Base-by-base conservation (phyloP, 2,797 vertebrate species). In the Pristis pectinata region DNA sequence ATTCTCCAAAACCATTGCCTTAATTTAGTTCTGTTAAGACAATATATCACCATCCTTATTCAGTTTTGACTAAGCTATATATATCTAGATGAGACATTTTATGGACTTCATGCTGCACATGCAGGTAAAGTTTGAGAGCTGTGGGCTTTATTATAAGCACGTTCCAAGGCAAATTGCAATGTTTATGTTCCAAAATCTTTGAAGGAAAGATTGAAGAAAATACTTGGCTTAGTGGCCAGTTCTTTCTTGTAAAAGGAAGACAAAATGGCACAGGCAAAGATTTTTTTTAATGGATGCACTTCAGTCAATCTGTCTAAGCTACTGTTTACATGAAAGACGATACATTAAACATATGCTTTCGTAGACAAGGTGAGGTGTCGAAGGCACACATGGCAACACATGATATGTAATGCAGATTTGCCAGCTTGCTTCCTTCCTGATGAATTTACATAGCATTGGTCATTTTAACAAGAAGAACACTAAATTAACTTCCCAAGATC, bases 341-440 rank as follows among this genome's bases (percentile, higher is more conserved):
- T 94, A 49, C 70, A 94, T 9, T 19, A 56, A 93, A 94, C 92
- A 94, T 94, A 74, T 72, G 92, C 70, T 94, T 53, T 94, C 41
- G 41, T 56, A 56, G 30, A 74, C 34, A 11, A 44, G 17, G 19
- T 67, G 5, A 49, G 70, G 44, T 76, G 27, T 53, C 41, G 5
- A 76, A 76, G 72, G n/a, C 44, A 56, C 49, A 74, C 67, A 76
- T n/a, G 41, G 4, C 94, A 92, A 67, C 61, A 67, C 15, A 64
- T 24, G 37, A 67, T 41, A 67, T 41, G 7, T 67, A 59, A 24
- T 91, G 87, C 8, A 24, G n/a, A 91, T 56, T 89, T 34, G 56
- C 49, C 49, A 85, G 49, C 74, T 87, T 6, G 30, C 17, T 91
- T n/a, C n/a, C 19, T 24, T 91, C 24, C 22, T 91, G n/a, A 8